Evolutionary conservation across 2,888 invertebrate species (phyloP).

Genomic region (Rhodophaea formosa): DNA sequence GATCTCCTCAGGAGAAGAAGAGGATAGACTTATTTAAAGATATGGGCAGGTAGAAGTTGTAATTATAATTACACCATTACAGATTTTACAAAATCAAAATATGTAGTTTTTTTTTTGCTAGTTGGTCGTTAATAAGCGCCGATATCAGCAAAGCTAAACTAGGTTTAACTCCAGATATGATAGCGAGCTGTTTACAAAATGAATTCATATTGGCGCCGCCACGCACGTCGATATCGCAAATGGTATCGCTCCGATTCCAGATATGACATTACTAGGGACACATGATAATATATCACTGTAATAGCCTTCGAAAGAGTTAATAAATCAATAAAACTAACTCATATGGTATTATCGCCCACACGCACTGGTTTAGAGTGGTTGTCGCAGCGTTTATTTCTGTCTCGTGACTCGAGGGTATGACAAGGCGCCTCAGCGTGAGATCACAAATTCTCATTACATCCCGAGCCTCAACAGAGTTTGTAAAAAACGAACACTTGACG

Average conservation of each 20-base stretch:
- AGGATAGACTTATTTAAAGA: no score
- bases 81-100: neutral
- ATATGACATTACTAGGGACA: constrained; percentile 1
- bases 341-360: constrained; percentile 7
- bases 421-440: constrained; percentile 63
- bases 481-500: constrained; percentile 21
- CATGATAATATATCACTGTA: neutral
- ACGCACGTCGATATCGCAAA: neutral
- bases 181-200: constrained; percentile 6
- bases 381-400: constrained; percentile 59
- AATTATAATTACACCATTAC: no score
- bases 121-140: neutral
- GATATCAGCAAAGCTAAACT: neutral
- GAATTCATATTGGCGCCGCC: constrained; percentile 2
- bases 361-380: neutral
- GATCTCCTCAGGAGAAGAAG: no score
- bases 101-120: neutral
- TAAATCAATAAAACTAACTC: constrained; percentile 7
- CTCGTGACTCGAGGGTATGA: constrained; percentile 63
- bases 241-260: neutral
- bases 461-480: constrained; percentile 29
- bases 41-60: no score
- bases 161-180: neutral
- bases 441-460: constrained; percentile 58
- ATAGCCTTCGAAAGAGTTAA: neutral